phyloP scores from a whole-genome alignment of 2,888 invertebrate species.

The Volucella zonaria region DNA sequence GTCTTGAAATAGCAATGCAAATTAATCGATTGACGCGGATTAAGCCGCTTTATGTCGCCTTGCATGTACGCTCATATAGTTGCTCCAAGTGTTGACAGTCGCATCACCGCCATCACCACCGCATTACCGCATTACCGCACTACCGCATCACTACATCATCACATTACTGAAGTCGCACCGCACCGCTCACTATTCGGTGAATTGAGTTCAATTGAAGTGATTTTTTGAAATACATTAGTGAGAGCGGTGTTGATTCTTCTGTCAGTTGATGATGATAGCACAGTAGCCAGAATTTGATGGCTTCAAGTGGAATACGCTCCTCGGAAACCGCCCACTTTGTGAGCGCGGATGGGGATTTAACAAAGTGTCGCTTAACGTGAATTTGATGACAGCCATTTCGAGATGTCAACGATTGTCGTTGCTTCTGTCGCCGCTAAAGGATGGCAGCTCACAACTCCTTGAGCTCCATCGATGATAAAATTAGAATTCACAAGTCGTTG shows the following conservation, averaged over 20 bases:
- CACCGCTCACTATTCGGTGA: conserved; percentile 17
- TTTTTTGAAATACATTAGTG: conserved; percentile 45
- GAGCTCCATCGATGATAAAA: conserved; percentile 49
- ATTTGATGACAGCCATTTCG: conserved; percentile 73
- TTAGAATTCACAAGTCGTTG: conserved; percentile 72
- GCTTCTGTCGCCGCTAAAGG: conserved; percentile 23
- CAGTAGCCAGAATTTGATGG: conserved; percentile 59
- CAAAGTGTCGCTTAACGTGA: conserved; percentile 66
- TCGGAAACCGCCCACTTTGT: conserved; percentile 69
- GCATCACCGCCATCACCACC: neutral
- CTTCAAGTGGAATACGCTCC: conserved; percentile 42
- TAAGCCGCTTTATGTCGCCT: conserved; percentile 57
- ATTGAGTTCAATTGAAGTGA: conserved; percentile 50
- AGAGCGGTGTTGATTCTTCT: conserved; percentile 33
- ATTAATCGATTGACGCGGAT: conserved; percentile 68
- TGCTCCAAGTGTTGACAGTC: conserved; percentile 53
- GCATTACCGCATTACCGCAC: neutral
- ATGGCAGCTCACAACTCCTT: conserved; percentile 44
- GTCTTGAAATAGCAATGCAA: conserved; percentile 70
- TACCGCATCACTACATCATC: neutral
- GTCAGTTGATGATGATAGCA: conserved; percentile 42
- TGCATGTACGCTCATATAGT: conserved; percentile 32
- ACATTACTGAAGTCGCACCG: neutral
- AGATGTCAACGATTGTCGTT: conserved; percentile 70
- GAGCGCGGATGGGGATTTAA: conserved; percentile 51